Base-by-base conservation (phyloP, 2,113 vertebrate species). In the Ammodytes marinus region DNA sequence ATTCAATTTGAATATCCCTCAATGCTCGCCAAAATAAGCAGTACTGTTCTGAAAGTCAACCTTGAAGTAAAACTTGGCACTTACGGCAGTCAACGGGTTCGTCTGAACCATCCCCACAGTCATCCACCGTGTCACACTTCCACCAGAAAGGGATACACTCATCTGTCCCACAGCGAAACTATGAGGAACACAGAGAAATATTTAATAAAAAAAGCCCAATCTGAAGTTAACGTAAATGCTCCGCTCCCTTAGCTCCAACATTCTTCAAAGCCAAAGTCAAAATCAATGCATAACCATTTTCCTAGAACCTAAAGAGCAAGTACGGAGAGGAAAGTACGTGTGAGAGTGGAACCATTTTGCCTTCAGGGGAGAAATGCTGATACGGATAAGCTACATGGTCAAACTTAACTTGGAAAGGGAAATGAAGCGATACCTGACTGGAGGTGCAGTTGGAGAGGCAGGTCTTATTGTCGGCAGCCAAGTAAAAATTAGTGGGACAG, bases 71-170 rank as follows among this genome's bases (percentile, higher is more conserved):
- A 27, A 73, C 7, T 57, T 39, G 11, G 1, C 66, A 97, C 98
- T 98, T 88, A 99, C 98, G 97, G 58, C 98, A 99, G 81, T 99
- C 97, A 1, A 96, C 82, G 3, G 98, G 98, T 87, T 99, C 98
- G 0, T 99, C 98, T 0, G 98, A 99, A 74, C 98, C 97, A 50
- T 99, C 98, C 0, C 98, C 98, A 13, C 98, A 99, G 92, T 99
- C 98, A 35, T 99, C 98, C 4, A 99, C 98, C 0, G 98, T 99
- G 92, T 99, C 98, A 88, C 98, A 99, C 90, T 99, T 99, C 98
- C 98, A 99, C 98, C 98, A 99, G 86, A 99, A 99, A 0, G 98
- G 98, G 87, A 99, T 99, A 61, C 98, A 99, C 92, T 99, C 98
- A 83, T 99, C 98, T 5, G 98, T 99, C 77, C 97, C 98, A 77